phyloP scores from a whole-genome alignment of 2,113 vertebrate species.

The Callocephalon fimbriatum region DNA sequence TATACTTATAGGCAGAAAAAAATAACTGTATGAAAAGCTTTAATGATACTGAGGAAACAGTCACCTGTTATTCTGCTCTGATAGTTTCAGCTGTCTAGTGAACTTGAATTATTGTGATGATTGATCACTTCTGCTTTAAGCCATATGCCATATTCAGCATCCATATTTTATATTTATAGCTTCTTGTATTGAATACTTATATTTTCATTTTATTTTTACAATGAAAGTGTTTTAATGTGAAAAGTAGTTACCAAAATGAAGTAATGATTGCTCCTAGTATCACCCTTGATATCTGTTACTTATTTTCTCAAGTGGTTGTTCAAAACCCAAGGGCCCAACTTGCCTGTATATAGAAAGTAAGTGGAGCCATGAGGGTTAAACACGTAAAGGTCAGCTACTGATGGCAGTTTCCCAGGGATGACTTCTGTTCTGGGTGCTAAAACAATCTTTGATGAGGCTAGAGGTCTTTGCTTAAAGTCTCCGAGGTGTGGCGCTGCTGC shows the following conservation, averaged over 20 bases:
- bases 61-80: constrained; percentile 38
- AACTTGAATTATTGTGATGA: constrained; percentile 44
- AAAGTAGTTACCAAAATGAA: not conserved
- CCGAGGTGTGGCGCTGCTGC: not conserved
- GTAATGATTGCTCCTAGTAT: not conserved
- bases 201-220: constrained; percentile 11
- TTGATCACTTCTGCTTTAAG: constrained; percentile 34
- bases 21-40: not conserved
- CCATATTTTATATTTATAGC: constrained; percentile 36
- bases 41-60: constrained; percentile 9
- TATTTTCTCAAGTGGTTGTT: not conserved
- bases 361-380: not conserved
- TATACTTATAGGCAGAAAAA: not conserved
- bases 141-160: not conserved
- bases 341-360: not conserved
- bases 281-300: not conserved
- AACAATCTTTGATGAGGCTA: not conserved
- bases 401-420: not conserved
- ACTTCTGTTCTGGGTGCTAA: not conserved
- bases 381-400: not conserved
- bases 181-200: not conserved
- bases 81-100: constrained; percentile 27
- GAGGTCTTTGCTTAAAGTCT: not conserved
- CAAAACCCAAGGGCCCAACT: not conserved
- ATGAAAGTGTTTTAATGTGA: not conserved